Evolutionary conservation across 2,888 invertebrate species (phyloP), one percentile per base, ranked within the genome.

Genomic region (Stenodema calcarata): DNA sequence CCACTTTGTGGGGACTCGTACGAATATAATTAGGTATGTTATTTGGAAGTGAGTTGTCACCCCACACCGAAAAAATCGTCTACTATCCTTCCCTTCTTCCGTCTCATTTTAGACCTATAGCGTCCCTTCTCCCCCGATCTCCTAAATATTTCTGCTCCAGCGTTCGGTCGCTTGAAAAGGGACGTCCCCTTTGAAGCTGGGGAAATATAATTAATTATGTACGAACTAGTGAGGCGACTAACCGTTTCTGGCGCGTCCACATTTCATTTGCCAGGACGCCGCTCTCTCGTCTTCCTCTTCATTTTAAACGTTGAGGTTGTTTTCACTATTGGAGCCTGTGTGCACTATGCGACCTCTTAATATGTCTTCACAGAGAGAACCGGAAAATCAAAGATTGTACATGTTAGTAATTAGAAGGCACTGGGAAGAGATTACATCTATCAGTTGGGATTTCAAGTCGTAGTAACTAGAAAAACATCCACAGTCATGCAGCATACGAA

Each of bases 141-240:
- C 7, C 62, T 62, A 62, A 62, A 62, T 62, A 62, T 62, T 62
- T 27, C 23, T 16, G 50, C n/a, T 50, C 50, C 50, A n/a, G 50
- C 14, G n/a, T 50, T 4, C 7, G 4, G 47, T 47, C 12, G 47
- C 7, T 35, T 35, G 35, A 35, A 35, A 35, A 35, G 35, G 35
- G 35, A 35, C 7, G 35, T 47, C 23, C 73, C n/a, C 73, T 73
- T 73, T 73, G 73, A 73, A 35, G 73, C 14, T 27, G 80, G 80
- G 18, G 54, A 80, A 80, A 80, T 54, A 80, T 80, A 80, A 80
- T 80, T 80, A 80, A 80, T 80, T 80, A 80, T 80, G 41, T 80
- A 28, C 27, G 80, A 80, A 54, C 80, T 80, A 80, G 80, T 80
- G 80, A 80, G 80, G 80, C 80, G 80, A 50, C 80, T 80, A 80